Conservation (phyloP, 2,797 vertebrate genomes). For the Xenopus petersii region DNA sequence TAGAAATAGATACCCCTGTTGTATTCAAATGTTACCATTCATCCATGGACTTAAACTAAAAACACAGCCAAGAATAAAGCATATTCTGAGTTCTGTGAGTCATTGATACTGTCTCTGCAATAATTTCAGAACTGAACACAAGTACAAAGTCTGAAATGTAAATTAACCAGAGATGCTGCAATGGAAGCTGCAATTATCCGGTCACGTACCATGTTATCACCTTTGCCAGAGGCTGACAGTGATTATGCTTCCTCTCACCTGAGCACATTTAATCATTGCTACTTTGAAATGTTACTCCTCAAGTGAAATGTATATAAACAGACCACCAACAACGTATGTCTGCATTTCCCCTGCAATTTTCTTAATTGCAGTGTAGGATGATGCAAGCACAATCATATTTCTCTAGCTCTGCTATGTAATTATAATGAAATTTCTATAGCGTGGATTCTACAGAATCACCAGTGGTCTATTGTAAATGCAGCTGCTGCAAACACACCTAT, state of each 20-base stretch:
- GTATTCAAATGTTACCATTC: too few relatives aligned
- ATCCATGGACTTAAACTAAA: too few relatives aligned
- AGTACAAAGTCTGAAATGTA: constrained; percentile 9
- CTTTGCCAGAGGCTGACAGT: constrained; percentile 39
- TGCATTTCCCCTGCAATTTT: constrained; percentile 33
- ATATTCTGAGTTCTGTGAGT: too few relatives aligned
- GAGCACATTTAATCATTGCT: constrained; percentile 19
- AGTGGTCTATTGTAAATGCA: neutral
- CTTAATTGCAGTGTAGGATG: constrained; percentile 37
- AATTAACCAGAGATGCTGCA: neutral
- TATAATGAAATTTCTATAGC: constrained; percentile 22
- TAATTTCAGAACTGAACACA: constrained; percentile 7
- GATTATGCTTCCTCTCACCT: constrained; percentile 41
- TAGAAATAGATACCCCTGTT: too few relatives aligned
- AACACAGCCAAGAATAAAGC: too few relatives aligned
- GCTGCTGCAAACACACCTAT: constrained; percentile 5
- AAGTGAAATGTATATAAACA: constrained; percentile 34
- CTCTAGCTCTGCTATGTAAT: constrained; percentile 5
- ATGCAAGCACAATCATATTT: constrained; percentile 34
- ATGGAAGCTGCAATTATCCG: constrained; percentile 38
- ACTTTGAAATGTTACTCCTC: constrained; percentile 3
- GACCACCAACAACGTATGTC: constrained; percentile 22
- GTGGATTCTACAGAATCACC: neutral
- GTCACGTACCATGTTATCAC: constrained; percentile 19
- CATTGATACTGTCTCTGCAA: neutral